phyloP scores from a whole-genome alignment of 2,888 invertebrate genomes.

The Didymodactylos carnosus region DNA sequence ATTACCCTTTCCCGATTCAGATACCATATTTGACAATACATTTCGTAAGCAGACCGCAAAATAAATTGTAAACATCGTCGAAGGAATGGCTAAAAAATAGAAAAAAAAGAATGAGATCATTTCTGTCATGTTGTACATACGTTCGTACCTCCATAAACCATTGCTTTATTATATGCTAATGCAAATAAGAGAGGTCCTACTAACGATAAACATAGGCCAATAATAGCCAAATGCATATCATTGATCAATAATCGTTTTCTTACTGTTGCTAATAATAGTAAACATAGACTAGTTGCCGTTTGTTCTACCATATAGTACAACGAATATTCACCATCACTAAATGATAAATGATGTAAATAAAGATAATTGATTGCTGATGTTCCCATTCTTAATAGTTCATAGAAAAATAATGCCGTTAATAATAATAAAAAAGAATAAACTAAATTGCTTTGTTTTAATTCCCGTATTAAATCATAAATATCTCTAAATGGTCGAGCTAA shows the following conservation, averaged over 20 bases:
- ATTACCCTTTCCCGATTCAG: neutral
- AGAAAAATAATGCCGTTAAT: neutral
- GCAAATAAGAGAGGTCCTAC: neutral
- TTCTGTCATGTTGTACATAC: neutral
- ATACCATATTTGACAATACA: neutral
- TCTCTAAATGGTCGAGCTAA: neutral
- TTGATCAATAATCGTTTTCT: neutral
- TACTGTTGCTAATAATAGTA: neutral
- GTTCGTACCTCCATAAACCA: neutral
- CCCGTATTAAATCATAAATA: neutral
- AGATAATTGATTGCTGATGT: neutral
- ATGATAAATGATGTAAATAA: neutral
- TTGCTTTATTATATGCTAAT: neutral
- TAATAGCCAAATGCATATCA: neutral
- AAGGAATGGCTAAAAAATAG: neutral
- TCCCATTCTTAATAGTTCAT: neutral
- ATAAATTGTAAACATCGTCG: neutral
- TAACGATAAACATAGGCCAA: neutral
- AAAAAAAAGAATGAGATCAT: neutral
- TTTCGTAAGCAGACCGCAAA: neutral
- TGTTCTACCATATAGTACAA: neutral
- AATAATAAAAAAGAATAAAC: neutral
- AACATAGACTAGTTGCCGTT: neutral
- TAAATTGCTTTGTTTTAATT: neutral
- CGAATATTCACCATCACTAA: neutral